Evolutionary conservation across 2,888 invertebrate species (phyloP), one percentile per base, ranked within the genome.

Genomic region (Maniola hyperantus): DNA sequence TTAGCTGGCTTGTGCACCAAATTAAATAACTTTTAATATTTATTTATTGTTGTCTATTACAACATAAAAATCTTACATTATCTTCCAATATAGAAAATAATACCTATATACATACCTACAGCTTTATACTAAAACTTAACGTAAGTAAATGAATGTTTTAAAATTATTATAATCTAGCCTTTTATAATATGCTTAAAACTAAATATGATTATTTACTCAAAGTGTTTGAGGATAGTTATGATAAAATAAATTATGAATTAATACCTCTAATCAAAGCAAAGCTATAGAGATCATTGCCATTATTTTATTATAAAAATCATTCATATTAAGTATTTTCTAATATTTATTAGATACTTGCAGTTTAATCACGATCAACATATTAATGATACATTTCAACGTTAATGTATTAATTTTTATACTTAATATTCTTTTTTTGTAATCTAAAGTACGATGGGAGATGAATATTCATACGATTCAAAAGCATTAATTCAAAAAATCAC

Each of bases 401-500:
- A 36, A 48, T 36, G n/a, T 20, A 62, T 39, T 53, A 62, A 15
- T 15, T 61, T 39, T 58, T 42, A 57, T 20, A n/a, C n/a, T n/a
- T n/a, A 57, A 18, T 57, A 20, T 63, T 39, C 44, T 48, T 50
- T 44, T 26, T 67, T 55, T 44, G 33, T 67, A 46, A 53, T 64
- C 33, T 67, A 61, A 53, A 51, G 46, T n/a, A 33, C 42, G 58
- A 54, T 54, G 34, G 36, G 53, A 75, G 72, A 77, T 77, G 73
- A 78, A 78, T 79, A 79, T 80, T 77, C 78, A 79, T 77, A 71
- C 66, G 67, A 66, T 71, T 75, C 71, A 76, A 75, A 73, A 74
- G 74, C 76, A 75, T 83, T 78, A 79, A 77, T 79, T 77, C 72
- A 71, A 73, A 78, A 54, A 82, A 81, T 80, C 72, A 74, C 76